phyloP scores from a whole-genome alignment of 2,888 invertebrate species.

The Perizoma flavofasciatum region DNA sequence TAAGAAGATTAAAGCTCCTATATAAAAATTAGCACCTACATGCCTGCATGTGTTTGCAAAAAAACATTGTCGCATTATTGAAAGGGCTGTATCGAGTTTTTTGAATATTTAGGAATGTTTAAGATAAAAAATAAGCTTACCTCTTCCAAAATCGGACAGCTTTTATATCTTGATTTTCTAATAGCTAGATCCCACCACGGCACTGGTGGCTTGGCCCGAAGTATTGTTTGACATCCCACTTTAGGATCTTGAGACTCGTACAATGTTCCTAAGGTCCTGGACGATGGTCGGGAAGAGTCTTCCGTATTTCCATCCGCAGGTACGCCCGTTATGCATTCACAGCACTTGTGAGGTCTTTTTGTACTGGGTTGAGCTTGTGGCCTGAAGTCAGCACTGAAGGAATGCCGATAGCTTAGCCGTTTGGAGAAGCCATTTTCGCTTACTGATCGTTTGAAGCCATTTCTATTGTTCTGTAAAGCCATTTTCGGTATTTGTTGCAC shows the following conservation, averaged over 20 bases:
- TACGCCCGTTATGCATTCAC: constrained; percentile 78
- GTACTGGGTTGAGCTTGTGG: constrained; percentile 51
- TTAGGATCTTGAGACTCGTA: constrained; percentile 86
- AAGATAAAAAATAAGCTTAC: constrained; percentile 53
- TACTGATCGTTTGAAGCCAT: constrained; percentile 73
- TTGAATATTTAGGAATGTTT: constrained; percentile 8
- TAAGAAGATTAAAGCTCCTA: not conserved
- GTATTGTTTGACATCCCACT: constrained; percentile 86
- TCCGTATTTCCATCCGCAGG: constrained; percentile 64
- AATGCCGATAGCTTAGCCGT: constrained; percentile 77
- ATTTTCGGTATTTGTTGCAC: constrained; percentile 76
- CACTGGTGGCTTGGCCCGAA: constrained; percentile 87
- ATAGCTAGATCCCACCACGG: constrained; percentile 96
- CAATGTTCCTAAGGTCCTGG: constrained; percentile 76
- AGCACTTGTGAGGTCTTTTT: constrained; percentile 76
- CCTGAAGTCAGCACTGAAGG: constrained; percentile 75
- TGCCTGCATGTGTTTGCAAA: not conserved
- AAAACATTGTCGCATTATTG: constrained; percentile 27
- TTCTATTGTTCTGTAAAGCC: constrained; percentile 74
- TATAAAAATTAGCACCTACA: not conserved
- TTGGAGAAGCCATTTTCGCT: constrained; percentile 80
- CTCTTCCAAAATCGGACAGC: constrained; percentile 91
- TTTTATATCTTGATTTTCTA: constrained; percentile 90
- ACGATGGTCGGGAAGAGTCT: constrained; percentile 59
- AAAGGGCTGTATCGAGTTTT: constrained; percentile 11